phyloP scores from a whole-genome alignment of 2,797 vertebrate genomes.

The Urophycis tenuis region DNA sequence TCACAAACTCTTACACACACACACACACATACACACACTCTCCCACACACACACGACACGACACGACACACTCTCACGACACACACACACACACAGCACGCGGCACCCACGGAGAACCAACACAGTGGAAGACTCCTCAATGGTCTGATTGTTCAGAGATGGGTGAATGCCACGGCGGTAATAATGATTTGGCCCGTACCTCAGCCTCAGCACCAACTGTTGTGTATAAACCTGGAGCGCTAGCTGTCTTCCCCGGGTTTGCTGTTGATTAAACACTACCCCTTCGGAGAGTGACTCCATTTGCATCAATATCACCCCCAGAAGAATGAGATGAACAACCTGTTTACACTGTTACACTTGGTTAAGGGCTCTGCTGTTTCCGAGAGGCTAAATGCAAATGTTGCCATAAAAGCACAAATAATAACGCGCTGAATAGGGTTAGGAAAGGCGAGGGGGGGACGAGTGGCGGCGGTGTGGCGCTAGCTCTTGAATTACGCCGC shows the following conservation, averaged over 20 bases:
- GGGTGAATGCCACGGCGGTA: background rate
- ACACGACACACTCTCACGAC: background rate
- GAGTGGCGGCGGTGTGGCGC: background rate
- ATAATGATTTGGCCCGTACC: background rate
- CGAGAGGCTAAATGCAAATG: too few species aligned
- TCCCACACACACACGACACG: background rate
- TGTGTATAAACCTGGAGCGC: background rate
- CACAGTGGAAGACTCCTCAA: background rate
- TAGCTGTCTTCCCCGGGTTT: background rate
- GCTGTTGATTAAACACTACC: background rate
- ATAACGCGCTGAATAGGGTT: too few species aligned
- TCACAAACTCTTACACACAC: background rate
- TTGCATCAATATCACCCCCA: conserved; percentile 1
- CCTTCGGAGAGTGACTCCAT: background rate
- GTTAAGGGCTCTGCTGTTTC: background rate
- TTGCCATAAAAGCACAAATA: too few species aligned
- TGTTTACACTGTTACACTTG: background rate
- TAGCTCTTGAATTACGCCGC: background rate
- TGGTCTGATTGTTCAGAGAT: conserved; percentile 32
- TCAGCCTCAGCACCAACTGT: background rate
- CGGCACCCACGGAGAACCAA: background rate
- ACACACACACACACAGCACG: too few species aligned
- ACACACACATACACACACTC: background rate
- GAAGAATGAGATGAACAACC: background rate
- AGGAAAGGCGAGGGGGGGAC: too few species aligned